Percentiles rank a stretch among this genome's conserved stretches.
These are phyloP conservation scores for Phylloscopus trochilus DNA, from an alignment of 2,113 vertebrate genomes.

Conservation along the genomic window DNA sequence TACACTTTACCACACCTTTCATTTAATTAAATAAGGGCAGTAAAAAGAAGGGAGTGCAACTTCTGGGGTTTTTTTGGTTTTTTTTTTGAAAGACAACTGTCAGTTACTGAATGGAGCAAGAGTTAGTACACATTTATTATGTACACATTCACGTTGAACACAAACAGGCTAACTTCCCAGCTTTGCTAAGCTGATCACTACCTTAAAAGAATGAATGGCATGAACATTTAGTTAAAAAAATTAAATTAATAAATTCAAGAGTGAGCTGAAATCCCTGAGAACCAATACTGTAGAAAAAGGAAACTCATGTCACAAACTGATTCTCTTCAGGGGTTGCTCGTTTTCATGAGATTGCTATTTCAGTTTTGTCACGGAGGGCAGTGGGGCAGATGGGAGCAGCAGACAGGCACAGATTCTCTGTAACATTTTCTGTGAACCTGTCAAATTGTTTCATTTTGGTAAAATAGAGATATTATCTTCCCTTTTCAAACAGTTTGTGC, in stretches of 20 bases:
- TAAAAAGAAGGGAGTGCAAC: not conserved
- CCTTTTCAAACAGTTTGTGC: not conserved
- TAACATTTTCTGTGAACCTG: not conserved
- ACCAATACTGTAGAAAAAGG: not conserved
- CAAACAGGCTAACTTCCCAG: not conserved
- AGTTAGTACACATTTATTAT: not conserved
- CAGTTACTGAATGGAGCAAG: not conserved
- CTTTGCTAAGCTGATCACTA: not conserved
- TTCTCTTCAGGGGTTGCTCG: not conserved
- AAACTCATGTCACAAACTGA: not conserved
- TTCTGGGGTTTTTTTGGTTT: not conserved
- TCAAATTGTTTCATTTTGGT: not conserved
- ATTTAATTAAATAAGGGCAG: conserved; percentile 38
- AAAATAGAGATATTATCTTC: not conserved
- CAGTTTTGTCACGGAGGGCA: not conserved
- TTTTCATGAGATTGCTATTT: not conserved
- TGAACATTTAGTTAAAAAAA: not conserved
- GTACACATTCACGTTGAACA: not conserved
- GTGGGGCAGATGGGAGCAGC: not conserved
- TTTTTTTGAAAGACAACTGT: not conserved
- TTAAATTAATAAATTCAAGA: not conserved
- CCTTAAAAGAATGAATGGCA: not conserved
- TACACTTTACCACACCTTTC: conserved; percentile 16
- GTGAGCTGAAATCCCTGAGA: not conserved
- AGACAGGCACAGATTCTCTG: not conserved